These are phyloP conservation scores for Odontomyia ornata DNA, from an alignment of 2,888 invertebrate genomes.

Conservation along the genomic window DNA sequence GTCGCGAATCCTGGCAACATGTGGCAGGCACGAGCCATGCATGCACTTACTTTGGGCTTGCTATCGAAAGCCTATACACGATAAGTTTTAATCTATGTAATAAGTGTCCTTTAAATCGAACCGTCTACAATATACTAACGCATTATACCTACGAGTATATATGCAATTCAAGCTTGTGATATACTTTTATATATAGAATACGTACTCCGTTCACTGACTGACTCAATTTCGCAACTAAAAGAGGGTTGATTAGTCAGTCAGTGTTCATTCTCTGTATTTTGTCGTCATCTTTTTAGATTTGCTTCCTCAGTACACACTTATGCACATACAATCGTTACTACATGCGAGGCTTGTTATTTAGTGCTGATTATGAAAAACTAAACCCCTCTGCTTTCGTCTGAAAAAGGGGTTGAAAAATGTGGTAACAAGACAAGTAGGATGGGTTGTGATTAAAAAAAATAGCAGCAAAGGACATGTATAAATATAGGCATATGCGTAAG, in stretches of 20 bases:
- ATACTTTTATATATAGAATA: background rate
- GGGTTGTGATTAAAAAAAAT: too few relatives aligned
- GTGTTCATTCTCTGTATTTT: background rate
- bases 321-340: too few relatives aligned
- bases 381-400: too few relatives aligned
- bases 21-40: constrained; percentile 34
- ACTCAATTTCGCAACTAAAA: background rate
- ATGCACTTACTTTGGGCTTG: background rate
- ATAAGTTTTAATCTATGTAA: constrained; percentile 2
- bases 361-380: too few relatives aligned
- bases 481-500: too few relatives aligned
- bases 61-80: constrained; percentile 6
- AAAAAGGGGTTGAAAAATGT: too few relatives aligned
- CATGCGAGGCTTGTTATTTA: too few relatives aligned
- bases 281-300: background rate
- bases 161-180: too few relatives aligned
- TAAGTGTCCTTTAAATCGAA: constrained; percentile 33
- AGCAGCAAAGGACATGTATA: too few relatives aligned
- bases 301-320: too few relatives aligned
- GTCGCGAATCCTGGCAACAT: constrained; percentile 29
- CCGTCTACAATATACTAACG: background rate
- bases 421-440: too few relatives aligned
- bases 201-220: background rate
- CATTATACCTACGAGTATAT: background rate
- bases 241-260: constrained; percentile 36